A percentile compares a stretch with the other conserved stretches of the same genome.
These are phyloP conservation scores for Pituophis catenifer DNA, from an alignment of 2,113 vertebrate species.

Conservation along the genomic window DNA sequence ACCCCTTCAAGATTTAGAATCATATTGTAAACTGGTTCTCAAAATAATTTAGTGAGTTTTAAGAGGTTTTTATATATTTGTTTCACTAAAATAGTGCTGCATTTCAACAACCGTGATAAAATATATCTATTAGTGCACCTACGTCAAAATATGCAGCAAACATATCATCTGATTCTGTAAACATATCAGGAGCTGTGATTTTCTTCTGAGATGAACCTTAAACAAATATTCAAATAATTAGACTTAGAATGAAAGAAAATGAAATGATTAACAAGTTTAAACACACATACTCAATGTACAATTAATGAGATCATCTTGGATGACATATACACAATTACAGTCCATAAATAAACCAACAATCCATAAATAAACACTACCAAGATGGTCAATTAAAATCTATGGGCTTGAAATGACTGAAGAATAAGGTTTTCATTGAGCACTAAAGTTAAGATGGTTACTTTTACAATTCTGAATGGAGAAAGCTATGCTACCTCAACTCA, in stretches of 20 bases:
- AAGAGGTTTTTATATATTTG: not conserved
- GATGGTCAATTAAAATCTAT: not conserved
- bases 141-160: slow-evolving; percentile 97
- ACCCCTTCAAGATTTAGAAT: not conserved
- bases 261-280: not conserved
- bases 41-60: not conserved
- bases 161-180: slow-evolving; percentile 98
- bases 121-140: slow-evolving; percentile 58
- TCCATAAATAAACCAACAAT: not conserved
- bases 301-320: not conserved
- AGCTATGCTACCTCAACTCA: not conserved
- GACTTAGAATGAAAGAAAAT: slow-evolving; percentile 15
- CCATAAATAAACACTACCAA: not conserved
- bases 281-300: not conserved
- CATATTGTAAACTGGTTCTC: not conserved
- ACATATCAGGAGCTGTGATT: slow-evolving; percentile 95
- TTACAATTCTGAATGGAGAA: not conserved
- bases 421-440: not conserved
- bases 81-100: not conserved
- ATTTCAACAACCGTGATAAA: slow-evolving; percentile 28
- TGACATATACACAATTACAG: not conserved
- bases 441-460: not conserved
- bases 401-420: not conserved
- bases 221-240: slow-evolving; percentile 54
- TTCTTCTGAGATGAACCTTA: slow-evolving; percentile 91